Conservation (phyloP, 2,888 invertebrate species). For the Apamea crenata region DNA sequence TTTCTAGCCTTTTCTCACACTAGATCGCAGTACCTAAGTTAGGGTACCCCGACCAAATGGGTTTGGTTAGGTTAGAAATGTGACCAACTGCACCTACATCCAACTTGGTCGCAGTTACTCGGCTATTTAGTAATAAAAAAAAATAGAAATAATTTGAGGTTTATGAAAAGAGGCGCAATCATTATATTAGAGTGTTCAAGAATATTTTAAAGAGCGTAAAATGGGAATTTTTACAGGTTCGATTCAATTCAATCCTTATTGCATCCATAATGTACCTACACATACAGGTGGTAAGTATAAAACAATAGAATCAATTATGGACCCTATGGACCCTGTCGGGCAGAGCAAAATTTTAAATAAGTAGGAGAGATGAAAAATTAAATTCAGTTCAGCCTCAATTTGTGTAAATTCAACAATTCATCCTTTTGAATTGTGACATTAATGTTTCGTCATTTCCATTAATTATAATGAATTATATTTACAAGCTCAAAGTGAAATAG, state of each 20-base stretch:
- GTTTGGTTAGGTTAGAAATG: background rate
- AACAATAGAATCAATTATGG: too few species aligned
- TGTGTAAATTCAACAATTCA: constrained; percentile 21
- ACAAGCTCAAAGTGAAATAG: constrained; percentile 48
- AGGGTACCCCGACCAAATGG: background rate
- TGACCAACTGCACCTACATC: too few species aligned
- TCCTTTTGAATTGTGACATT: constrained; percentile 6
- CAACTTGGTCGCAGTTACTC: background rate
- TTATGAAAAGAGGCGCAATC: background rate
- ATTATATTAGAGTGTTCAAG: background rate
- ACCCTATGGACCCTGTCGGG: too few species aligned
- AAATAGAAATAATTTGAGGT: background rate
- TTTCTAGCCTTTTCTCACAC: too few species aligned
- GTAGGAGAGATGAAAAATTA: background rate
- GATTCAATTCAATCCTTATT: too few species aligned
- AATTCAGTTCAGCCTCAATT: background rate
- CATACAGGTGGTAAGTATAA: too few species aligned
- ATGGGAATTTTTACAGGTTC: background rate
- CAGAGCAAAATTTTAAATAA: too few species aligned
- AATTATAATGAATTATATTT: constrained; percentile 40
- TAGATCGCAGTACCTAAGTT: background rate
- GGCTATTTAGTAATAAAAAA: background rate
- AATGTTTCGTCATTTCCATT: constrained; percentile 23
- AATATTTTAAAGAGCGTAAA: background rate
- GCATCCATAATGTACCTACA: too few species aligned